Evolutionary conservation across 2,888 invertebrate species (phyloP), one percentile per base, ranked within the genome.

Genomic region (Ellobium chinense): DNA sequence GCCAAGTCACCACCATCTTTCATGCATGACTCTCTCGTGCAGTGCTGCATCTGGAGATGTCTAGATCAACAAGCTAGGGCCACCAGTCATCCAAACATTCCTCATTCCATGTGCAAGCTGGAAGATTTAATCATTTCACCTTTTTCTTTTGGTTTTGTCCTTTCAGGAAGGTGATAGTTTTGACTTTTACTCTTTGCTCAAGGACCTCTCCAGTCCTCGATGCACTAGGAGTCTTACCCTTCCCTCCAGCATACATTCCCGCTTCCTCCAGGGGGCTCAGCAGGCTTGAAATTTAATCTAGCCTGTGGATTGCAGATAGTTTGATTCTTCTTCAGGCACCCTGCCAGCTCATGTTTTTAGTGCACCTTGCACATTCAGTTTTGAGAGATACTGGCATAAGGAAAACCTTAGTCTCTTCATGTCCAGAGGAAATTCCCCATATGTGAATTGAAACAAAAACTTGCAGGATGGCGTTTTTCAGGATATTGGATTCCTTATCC

Each of bases 121-220:
- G 60, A 7, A 60, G 60, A 14, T 21, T 27, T 29, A 29, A 18
- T 31, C 29, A 27, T 18, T 63, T 63, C 29, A 60, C 29, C 34
- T 21, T n/a, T 68, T 12, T 73, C 29, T 36, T 18, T 78, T 58
- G 34, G 5, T 69, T 69, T 58, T 34, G 24, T 68, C 18, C 39
- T 73, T 66, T n/a, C 72, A 78, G 70, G 78, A 70, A 12, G 63
- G 31, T 4, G 69, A 60, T 62, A 65, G 54, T n/a, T 74, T 80
- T 80, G 80, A 73, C 46, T 80, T 58, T 74, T 74, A 37, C 73
- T 66, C 66, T 7, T 39, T 72, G 27, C 5, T 80, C 66, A 63
- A 39, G 68, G 37, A 62, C 39, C 46, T 80, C 24, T 29, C 69
- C 60, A 69, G 34, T 29, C 80, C 74, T 9, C 46, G 73, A 60